phyloP scores from a whole-genome alignment of 2,113 vertebrate species.

The Apodemus sylvaticus region DNA sequence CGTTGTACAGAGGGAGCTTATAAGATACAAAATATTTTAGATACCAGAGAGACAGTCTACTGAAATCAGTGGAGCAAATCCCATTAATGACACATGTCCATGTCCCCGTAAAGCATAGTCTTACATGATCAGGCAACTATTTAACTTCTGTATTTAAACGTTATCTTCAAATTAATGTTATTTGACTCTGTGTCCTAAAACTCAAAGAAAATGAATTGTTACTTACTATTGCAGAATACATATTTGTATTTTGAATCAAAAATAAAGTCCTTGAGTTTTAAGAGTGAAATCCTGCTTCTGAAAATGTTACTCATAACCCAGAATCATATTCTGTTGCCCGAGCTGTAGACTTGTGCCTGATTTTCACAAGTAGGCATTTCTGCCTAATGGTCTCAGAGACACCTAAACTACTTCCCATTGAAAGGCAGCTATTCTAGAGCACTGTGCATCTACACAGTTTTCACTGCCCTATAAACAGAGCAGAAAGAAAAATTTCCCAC shows the following conservation, averaged over 20 bases:
- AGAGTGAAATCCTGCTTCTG: background rate
- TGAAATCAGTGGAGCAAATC: background rate
- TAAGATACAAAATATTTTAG: background rate
- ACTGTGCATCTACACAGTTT: background rate
- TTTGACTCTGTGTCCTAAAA: background rate
- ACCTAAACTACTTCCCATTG: conserved; percentile 19
- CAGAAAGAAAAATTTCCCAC: background rate
- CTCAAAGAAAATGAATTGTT: background rate
- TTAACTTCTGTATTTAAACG: background rate
- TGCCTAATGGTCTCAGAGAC: background rate
- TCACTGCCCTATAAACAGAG: background rate
- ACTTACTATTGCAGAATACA: background rate
- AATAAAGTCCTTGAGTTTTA: conserved; percentile 14
- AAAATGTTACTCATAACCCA: conserved; percentile 15
- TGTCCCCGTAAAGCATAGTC: conserved; percentile 30
- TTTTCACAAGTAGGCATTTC: conserved; percentile 19
- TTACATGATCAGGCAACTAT: background rate
- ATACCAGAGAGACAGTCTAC: background rate
- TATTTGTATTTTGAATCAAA: background rate
- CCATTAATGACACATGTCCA: background rate
- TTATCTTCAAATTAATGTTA: background rate
- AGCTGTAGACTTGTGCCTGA: background rate
- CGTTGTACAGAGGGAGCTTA: background rate
- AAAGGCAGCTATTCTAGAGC: conserved; percentile 27
- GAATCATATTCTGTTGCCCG: background rate